phyloP scores from a whole-genome alignment of 2,113 vertebrate genomes.

The Macroglossus sobrinus region DNA sequence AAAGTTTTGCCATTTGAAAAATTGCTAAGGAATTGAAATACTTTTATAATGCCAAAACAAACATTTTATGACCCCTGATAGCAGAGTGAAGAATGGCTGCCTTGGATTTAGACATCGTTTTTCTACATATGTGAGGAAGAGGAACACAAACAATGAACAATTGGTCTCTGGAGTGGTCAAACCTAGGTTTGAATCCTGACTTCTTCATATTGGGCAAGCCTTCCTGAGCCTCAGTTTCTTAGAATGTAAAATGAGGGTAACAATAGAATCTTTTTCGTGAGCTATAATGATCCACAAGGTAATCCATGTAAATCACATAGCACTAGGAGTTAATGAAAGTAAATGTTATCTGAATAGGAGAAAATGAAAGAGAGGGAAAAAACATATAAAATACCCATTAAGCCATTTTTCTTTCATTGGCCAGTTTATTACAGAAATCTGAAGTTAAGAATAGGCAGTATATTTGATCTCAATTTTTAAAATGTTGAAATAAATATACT shows the following conservation, averaged over 20 bases:
- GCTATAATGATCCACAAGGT: neutral
- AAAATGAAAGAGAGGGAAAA: no score
- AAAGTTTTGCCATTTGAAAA: constrained; percentile 9
- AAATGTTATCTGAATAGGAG: no score
- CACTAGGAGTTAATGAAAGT: neutral
- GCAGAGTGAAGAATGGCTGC: neutral
- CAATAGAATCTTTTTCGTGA: neutral
- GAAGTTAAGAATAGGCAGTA: neutral
- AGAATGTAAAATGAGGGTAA: neutral
- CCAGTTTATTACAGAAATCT: neutral
- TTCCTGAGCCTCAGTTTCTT: neutral
- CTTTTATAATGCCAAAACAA: constrained; percentile 22
- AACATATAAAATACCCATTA: neutral
- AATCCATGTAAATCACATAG: constrained; percentile 20
- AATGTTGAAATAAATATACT: neutral
- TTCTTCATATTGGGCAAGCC: neutral
- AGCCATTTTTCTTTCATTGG: neutral
- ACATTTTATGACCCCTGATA: neutral
- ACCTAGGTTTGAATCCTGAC: neutral
- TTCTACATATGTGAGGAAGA: neutral
- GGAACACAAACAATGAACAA: neutral
- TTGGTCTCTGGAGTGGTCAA: neutral
- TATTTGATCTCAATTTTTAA: neutral
- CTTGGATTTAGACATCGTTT: neutral
- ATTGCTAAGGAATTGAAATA: neutral